A percentile compares a stretch with the other conserved stretches of the same genome.
Conservation (phyloP, 2,113 vertebrate species). For the Embiotoca jacksoni region DNA sequence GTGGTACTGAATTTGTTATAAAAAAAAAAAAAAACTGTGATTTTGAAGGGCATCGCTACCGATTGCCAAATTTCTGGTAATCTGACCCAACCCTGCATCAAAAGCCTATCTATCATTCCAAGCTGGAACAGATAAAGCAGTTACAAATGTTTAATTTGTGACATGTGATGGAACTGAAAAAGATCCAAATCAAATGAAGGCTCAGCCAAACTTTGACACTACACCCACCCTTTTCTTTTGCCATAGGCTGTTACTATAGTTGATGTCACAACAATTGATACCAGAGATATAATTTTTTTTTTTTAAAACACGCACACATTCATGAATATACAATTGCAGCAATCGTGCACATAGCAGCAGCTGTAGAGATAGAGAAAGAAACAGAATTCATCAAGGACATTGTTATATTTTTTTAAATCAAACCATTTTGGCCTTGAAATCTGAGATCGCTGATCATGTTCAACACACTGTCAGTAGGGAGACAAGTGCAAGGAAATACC, state of each 20-base stretch:
- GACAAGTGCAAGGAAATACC: conserved; percentile 43
- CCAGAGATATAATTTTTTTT: no score
- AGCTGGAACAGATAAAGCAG: conserved; percentile 26
- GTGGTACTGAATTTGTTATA: no score
- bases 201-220: conserved; percentile 57
- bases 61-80: no score
- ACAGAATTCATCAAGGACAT: conserved; percentile 33
- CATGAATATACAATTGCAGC: neutral
- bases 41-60: no score
- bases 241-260: conserved; percentile 53
- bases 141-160: conserved; percentile 32
- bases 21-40: no score
- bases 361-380: conserved; percentile 23
- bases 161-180: conserved; percentile 54
- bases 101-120: conserved; percentile 32
- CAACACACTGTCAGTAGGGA: conserved; percentile 19
- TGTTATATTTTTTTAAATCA: conserved; percentile 28
- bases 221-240: conserved; percentile 27
- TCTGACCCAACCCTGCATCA: neutral
- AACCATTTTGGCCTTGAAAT: conserved; percentile 45
- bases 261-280: conserved; percentile 54
- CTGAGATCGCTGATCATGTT: conserved; percentile 33
- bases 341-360: neutral
- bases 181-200: conserved; percentile 60
- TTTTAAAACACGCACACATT: conserved; percentile 35